Evolutionary conservation across 2,797 vertebrate species (phyloP).

Genomic region (Sandelia bainsii): DNA sequence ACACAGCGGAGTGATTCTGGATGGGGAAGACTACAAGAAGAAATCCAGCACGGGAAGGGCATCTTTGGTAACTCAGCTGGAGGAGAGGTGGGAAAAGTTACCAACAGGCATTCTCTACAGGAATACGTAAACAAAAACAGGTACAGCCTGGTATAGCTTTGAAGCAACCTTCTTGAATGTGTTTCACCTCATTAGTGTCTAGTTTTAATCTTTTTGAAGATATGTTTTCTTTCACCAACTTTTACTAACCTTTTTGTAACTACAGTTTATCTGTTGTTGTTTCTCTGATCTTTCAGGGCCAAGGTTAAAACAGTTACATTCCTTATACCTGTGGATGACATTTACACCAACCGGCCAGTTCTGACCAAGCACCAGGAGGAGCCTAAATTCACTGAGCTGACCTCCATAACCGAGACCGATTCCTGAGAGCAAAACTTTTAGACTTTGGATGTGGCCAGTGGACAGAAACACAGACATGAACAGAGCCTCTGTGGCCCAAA

Average conservation of each 20-base stretch:
- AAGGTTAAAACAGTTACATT: slow-evolving; percentile 95
- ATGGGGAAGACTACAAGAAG: slow-evolving; percentile 61
- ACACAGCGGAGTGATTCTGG: slow-evolving; percentile 48
- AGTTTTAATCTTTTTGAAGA: background rate
- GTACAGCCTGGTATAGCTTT: slow-evolving; percentile 67
- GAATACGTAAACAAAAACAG: slow-evolving; percentile 86
- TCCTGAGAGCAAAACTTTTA: slow-evolving; percentile 66
- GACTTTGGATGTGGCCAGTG: slow-evolving; percentile 12
- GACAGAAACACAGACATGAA: slow-evolving; percentile 24
- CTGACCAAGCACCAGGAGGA: slow-evolving; percentile 78
- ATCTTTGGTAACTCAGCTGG: slow-evolving; percentile 43
- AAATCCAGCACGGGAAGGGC: slow-evolving; percentile 43
- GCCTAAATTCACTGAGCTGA: slow-evolving; percentile 77
- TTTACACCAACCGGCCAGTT: slow-evolving; percentile 84
- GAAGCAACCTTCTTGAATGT: background rate
- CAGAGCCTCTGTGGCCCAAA: slow-evolving; percentile 26
- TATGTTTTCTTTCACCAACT: background rate
- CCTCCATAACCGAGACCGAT: slow-evolving; percentile 86
- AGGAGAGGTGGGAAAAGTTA: slow-evolving; percentile 63
- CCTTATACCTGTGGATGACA: slow-evolving; percentile 88
- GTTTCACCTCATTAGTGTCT: too few species aligned
- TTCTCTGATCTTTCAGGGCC: slow-evolving; percentile 78
- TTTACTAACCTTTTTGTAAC: background rate
- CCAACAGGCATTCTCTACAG: slow-evolving; percentile 81
- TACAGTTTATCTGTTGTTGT: background rate